phyloP scores from a whole-genome alignment of 2,797 vertebrate genomes.

The Petrocephalus schoutedeni region DNA sequence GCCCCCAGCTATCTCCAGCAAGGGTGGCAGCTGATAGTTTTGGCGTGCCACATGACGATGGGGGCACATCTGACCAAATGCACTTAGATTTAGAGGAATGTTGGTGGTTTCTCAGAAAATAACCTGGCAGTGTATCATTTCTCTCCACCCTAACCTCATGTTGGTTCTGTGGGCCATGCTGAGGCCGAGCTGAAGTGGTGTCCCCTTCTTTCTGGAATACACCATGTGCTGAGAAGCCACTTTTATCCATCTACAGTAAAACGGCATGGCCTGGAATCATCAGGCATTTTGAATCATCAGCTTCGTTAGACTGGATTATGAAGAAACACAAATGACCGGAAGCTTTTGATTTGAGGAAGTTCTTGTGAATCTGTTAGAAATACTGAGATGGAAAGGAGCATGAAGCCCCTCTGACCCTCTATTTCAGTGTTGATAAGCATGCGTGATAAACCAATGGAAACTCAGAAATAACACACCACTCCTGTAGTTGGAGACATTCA shows the following conservation, averaged over 20 bases:
- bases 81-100: conserved; percentile 43
- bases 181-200: neutral
- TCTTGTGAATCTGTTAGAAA: neutral
- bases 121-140: conserved; percentile 55
- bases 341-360: neutral
- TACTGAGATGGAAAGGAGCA: neutral
- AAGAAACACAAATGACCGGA: neutral
- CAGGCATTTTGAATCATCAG: neutral
- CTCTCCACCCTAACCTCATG: conserved; percentile 57
- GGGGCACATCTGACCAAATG: neutral
- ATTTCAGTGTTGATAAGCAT: neutral
- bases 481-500: neutral
- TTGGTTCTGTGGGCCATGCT: conserved; percentile 38
- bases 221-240: neutral
- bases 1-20: neutral
- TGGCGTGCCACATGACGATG: neutral
- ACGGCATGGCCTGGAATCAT: neutral
- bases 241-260: neutral
- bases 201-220: neutral
- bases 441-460: neutral
- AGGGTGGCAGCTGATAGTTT: neutral
- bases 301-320: neutral
- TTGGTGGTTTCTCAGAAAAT: conserved; percentile 54
- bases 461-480: neutral
- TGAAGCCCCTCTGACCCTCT: neutral